Base-by-base conservation (phyloP, 2,113 vertebrate genomes). In the Pimephales promelas region DNA sequence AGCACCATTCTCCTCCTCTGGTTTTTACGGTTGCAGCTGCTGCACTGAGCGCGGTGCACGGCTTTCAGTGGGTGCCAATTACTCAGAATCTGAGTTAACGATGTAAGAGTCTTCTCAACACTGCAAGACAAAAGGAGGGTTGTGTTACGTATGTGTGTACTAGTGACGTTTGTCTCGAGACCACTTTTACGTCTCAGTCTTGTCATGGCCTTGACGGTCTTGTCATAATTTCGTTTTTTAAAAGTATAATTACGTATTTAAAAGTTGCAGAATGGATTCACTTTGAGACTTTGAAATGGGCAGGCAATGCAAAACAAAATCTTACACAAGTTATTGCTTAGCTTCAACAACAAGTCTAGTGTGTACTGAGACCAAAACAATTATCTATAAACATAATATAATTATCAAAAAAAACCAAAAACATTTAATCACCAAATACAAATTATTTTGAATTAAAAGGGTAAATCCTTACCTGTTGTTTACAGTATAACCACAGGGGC, bases 51-150 rank as follows among this genome's bases (percentile, higher is more conserved):
- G 18, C 85, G 47, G 86, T 97, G 95, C 82, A 92, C 52, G 16
- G 97, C 96, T 0, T 94, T 93, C 26, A 97, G 94, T 0, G 97
- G 98, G 45, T 92, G 93, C 97, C 97, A 99, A 2, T 96, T 95
- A 43, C 94, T 90, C 13, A 93, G 10, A 40, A 95, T 59, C 26
- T 94, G 94, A 43, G 95, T 95, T 88, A 97, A 96, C 0, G 96
- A 96, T 62, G 96, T 93, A 71, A 98, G 88, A 47, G 92, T 95
- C 88, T 96, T 95, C 87, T 81, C 82, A 86, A 84, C 89, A 9
- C 96, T 97, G 62, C 13, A 16, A 86, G 64, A 26, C 3, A 71
- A 24, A 20, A 57, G 24, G 47, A 49, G 2, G 47, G n/a, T 24
- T 18, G 45, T 26, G 47, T 74, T 52, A 14, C 62, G 1, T 20